phyloP scores from a whole-genome alignment of 2,797 vertebrate genomes.

The Clarias laeviceps region DNA sequence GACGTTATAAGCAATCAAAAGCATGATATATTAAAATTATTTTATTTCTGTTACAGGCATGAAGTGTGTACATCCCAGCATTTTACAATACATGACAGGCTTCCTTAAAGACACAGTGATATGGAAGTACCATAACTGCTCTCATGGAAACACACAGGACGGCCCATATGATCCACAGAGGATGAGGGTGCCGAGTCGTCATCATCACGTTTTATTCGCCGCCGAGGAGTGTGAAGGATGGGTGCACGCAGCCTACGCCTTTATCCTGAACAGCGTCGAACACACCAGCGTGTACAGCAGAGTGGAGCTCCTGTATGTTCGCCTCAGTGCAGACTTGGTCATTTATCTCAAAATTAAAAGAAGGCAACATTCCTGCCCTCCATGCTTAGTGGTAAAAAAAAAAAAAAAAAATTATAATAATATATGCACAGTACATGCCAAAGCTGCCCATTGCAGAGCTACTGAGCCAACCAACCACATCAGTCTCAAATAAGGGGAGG shows the following conservation, averaged over 20 bases:
- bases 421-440: slow-evolving; percentile 64
- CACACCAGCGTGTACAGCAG: slow-evolving; percentile 45
- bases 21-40: slow-evolving; percentile 76
- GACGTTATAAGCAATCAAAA: slow-evolving; percentile 32
- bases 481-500: slow-evolving; percentile 53
- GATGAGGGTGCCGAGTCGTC: slow-evolving; percentile 53
- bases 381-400: slow-evolving; percentile 68
- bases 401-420: slow-evolving; percentile 31
- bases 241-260: slow-evolving; percentile 32
- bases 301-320: slow-evolving; percentile 53
- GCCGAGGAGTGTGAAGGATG: slow-evolving; percentile 29
- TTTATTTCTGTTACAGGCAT: slow-evolving; percentile 81
- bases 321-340: slow-evolving; percentile 78
- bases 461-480: slow-evolving; percentile 61
- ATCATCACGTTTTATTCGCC: slow-evolving; percentile 15
- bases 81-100: slow-evolving; percentile 65
- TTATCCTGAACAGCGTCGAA: slow-evolving; percentile 33
- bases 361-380: slow-evolving; percentile 58
- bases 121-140: slow-evolving; percentile 49
- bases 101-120: slow-evolving; percentile 72
- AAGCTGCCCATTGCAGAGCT: slow-evolving; percentile 60
- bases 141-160: slow-evolving; percentile 49
- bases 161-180: slow-evolving; percentile 51
- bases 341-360: slow-evolving; percentile 62
- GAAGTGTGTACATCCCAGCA: slow-evolving; percentile 75